Evolutionary conservation across 2,113 vertebrate genomes (phyloP), one percentile per base, ranked within the genome.

Genomic region (Oryzias celebensis): DNA sequence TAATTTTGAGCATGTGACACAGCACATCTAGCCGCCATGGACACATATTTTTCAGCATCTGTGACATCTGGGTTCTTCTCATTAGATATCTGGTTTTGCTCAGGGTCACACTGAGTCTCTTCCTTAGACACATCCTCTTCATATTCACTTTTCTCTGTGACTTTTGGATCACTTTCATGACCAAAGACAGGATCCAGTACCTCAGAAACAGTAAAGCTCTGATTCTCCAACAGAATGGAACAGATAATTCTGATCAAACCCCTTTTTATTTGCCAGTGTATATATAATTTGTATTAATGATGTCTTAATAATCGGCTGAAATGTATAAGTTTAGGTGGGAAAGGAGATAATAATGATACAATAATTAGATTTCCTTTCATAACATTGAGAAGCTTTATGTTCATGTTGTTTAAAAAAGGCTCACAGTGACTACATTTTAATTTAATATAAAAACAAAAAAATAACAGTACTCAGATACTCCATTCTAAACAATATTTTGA

Each of bases 121-220:
- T 49, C n/a, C 48, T 49, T 18, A 49, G 48, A 49, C 48, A 49
- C 48, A 49, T 49, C 18, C 48, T 49, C 18, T 18, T 49, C 48
- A 49, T 3, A 3, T 49, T 49, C 13, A 4, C 8, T 49, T 49
- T 20, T 7, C 18, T 22, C 4, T 49, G n/a, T 22, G 18, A 5
- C 18, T 12, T 22, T 18, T 22, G 48, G 1, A 20, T 49, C 20
- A 49, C 6, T 22, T 1, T 49, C 47, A 18, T 49, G 17, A 18
- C 47, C 47, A 49, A 49, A 49, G 47, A 49, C 2, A 49, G 18
- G 47, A 49, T 49, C 47, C 26, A 26, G 26, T 5, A 26, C 3
- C 26, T 22, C 47, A 49, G 7, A 22, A 22, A 22, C 43, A 44
- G 43, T 44, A 5, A 44, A 44, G 3, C 43, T 44, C 43, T 14